phyloP scores from a whole-genome alignment of 1,140 invertebrate genomes.

The Leptonema lineaticorne region DNA sequence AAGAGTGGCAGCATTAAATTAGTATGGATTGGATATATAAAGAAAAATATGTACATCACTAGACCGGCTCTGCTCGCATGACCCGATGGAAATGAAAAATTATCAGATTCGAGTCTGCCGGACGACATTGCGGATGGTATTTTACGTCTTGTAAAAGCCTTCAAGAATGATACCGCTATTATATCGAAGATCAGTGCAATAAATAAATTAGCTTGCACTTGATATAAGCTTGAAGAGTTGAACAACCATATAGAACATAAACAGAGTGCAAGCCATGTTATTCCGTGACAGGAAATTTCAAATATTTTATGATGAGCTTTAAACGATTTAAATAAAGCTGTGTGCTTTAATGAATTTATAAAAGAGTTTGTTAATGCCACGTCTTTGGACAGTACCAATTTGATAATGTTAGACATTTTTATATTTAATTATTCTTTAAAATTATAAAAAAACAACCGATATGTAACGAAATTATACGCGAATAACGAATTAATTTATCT shows the following conservation, averaged over 20 bases:
- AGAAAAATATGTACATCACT: conserved; percentile 70
- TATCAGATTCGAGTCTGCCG: conserved; percentile 68
- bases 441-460: too few relatives aligned
- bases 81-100: conserved; percentile 95
- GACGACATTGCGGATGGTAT: conserved; percentile 71
- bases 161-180: conserved; percentile 76
- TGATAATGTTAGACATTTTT: conserved; percentile 20
- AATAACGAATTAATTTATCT: too few relatives aligned
- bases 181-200: conserved; percentile 82
- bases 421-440: too few relatives aligned
- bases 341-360: neutral
- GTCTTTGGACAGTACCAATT: conserved; percentile 28
- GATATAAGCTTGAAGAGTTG: conserved; percentile 24
- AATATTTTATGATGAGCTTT: conserved; percentile 24
- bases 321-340: conserved; percentile 26
- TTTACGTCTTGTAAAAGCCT: conserved; percentile 74
- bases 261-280: conserved; percentile 29
- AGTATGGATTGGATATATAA: conserved; percentile 62
- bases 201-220: conserved; percentile 35
- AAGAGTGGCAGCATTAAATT: conserved; percentile 64
- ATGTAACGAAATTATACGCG: too few relatives aligned
- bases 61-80: conserved; percentile 87
- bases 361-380: conserved; percentile 22
- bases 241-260: conserved; percentile 36
- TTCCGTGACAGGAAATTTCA: conserved; percentile 35